phyloP scores from a whole-genome alignment of 2,888 invertebrate species.

The Acrobasis repandana region DNA sequence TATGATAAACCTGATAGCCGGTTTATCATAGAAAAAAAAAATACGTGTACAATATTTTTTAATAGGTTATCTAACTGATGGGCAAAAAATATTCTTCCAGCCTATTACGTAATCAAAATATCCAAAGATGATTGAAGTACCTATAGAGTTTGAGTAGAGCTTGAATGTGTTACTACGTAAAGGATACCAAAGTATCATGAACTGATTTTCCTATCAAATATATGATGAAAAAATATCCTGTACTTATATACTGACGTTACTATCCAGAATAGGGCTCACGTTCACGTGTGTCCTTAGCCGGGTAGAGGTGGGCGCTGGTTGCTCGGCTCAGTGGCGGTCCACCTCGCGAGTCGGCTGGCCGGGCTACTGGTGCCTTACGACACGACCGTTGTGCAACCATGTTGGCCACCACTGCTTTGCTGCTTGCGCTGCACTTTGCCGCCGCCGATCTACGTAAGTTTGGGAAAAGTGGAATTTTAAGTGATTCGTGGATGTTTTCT shows the following conservation, averaged over 20 bases:
- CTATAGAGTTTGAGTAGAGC: too few species aligned
- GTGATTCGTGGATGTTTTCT: slow-evolving; percentile 4
- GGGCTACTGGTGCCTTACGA: slow-evolving; percentile 55
- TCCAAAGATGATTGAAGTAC: too few species aligned
- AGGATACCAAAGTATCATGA: too few species aligned
- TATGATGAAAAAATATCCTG: too few species aligned
- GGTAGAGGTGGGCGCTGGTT: slow-evolving; percentile 43
- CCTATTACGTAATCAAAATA: too few species aligned
- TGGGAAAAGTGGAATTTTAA: slow-evolving; percentile 4
- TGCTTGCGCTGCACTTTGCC: slow-evolving; percentile 62
- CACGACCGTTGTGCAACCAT: slow-evolving; percentile 60
- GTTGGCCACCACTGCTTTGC: slow-evolving; percentile 56
- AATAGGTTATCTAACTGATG: too few species aligned
- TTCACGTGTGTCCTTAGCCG: slow-evolving; percentile 52
- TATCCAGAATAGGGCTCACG: slow-evolving; percentile 54
- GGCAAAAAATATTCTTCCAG: too few species aligned
- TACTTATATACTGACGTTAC: slow-evolving; percentile 9
- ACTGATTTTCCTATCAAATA: too few species aligned
- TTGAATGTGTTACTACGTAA: too few species aligned
- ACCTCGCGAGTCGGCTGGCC: slow-evolving; percentile 68
- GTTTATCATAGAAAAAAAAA: too few species aligned
- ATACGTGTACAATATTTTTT: too few species aligned
- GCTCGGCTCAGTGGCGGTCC: slow-evolving; percentile 61
- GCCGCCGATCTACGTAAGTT: slow-evolving; percentile 75
- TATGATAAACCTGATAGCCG: too few species aligned